Percentiles rank a stretch among this genome's conserved stretches.
These are phyloP conservation scores for Lycorma delicatula DNA, from an alignment of 1,140 invertebrate species.

Conservation along the genomic window DNA sequence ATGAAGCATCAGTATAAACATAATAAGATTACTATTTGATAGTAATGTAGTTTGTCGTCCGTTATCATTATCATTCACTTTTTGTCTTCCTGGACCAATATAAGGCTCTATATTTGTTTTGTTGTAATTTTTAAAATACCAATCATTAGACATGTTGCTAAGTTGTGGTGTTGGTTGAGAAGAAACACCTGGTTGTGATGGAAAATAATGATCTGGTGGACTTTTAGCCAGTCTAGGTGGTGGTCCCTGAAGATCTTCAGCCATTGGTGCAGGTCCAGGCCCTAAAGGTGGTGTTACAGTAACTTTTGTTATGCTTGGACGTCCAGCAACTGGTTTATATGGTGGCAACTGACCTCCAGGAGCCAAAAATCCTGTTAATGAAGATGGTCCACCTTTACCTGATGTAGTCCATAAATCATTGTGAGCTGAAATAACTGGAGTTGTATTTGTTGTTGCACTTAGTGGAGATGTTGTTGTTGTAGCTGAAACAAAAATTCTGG, in stretches of 20 bases:
- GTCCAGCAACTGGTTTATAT: slow-evolving; percentile 33
- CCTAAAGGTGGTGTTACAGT: slow-evolving; percentile 27
- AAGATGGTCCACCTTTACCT: slow-evolving; percentile 29
- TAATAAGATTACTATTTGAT: too few relatives aligned
- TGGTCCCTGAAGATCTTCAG: slow-evolving; percentile 22
- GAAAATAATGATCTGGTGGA: slow-evolving; percentile 23
- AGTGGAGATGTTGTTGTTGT: slow-evolving; percentile 17
- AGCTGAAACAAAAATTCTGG: too few relatives aligned
- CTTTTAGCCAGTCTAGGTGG: slow-evolving; percentile 26
- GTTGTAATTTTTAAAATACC: slow-evolving; percentile 74
- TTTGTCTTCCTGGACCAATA: slow-evolving; percentile 41
- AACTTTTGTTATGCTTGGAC: slow-evolving; percentile 55
- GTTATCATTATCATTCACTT: neutral
- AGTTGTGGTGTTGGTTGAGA: slow-evolving; percentile 12
- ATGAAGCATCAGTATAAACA: too few relatives aligned
- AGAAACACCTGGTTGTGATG: slow-evolving; percentile 5
- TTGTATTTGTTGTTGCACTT: slow-evolving; percentile 23
- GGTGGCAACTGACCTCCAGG: slow-evolving; percentile 46
- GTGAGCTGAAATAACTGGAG: slow-evolving; percentile 33
- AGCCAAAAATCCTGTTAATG: slow-evolving; percentile 46
- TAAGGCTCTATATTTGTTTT: slow-evolving; percentile 57
- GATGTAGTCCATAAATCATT: slow-evolving; percentile 9
- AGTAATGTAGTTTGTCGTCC: too few relatives aligned
- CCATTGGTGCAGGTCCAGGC: slow-evolving; percentile 23
- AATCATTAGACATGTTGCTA: slow-evolving; percentile 51